Conservation (phyloP, 1,140 invertebrate genomes). For the Schlechtendalia chinensis region DNA sequence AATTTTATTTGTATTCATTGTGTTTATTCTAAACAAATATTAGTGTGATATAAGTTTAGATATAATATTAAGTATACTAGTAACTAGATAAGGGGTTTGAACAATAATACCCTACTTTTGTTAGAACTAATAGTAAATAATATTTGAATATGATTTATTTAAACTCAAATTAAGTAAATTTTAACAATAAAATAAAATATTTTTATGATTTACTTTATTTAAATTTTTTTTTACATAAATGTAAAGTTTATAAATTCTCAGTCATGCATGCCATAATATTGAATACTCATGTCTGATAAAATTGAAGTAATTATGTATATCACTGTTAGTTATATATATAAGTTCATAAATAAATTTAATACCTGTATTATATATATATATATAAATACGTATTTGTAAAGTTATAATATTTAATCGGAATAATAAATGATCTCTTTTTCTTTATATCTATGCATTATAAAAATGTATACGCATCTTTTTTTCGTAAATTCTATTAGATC, state of each 20-base stretch:
- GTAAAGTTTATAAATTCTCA: neutral
- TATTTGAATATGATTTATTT: neutral
- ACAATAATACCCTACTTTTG: too few relatives aligned
- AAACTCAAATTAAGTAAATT: neutral
- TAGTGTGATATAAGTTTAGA: too few relatives aligned
- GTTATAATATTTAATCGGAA: neutral
- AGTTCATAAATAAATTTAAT: neutral
- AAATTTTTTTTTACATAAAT: neutral
- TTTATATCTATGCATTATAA: neutral
- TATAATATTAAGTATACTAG: too few relatives aligned
- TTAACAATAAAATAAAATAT: neutral
- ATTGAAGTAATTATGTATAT: neutral
- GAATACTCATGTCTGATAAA: neutral
- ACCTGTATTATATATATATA: conserved; percentile 12
- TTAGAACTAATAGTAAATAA: too few relatives aligned
- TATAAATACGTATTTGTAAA: conserved; percentile 11
- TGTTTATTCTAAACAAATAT: too few relatives aligned
- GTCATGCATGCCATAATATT: neutral
- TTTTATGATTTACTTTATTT: neutral
- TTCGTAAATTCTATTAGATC: too few relatives aligned
- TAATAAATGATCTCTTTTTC: conserved; percentile 39
- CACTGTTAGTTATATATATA: neutral
- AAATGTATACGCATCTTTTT: too few relatives aligned
- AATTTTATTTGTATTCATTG: too few relatives aligned
- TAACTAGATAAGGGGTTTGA: too few relatives aligned